A percentile compares a stretch with the other conserved stretches of the same genome.
Evolutionary conservation across 1,140 invertebrate genomes (phyloP).

Genomic region (Zaprionus inermis): DNA sequence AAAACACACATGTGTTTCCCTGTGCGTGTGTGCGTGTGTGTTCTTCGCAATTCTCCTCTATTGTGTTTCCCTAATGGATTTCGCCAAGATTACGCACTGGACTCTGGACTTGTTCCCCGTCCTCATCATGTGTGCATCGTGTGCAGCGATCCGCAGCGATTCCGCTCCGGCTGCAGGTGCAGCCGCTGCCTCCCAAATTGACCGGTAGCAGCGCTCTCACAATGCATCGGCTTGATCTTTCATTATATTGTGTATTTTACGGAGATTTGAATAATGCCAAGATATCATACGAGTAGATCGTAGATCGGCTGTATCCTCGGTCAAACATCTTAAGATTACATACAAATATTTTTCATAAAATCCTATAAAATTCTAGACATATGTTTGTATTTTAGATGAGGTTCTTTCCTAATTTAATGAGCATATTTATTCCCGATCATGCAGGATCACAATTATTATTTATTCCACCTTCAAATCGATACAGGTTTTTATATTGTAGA

Average conservation of each 20-base stretch:
- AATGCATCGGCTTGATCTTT: background rate
- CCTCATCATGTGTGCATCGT: constrained; percentile 11
- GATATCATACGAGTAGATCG: background rate
- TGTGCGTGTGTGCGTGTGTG: constrained; percentile 2
- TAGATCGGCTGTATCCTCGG: background rate
- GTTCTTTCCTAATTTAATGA: background rate
- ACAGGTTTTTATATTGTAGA: no score
- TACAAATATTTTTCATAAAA: background rate
- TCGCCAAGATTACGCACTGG: constrained; percentile 9
- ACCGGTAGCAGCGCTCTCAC: background rate
- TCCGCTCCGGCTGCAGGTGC: background rate
- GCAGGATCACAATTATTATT: no score
- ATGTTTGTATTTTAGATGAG: background rate
- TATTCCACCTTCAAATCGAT: no score
- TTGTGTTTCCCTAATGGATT: constrained; percentile 24
- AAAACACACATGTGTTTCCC: constrained; percentile 5
- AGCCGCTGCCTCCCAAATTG: background rate
- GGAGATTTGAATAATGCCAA: constrained; percentile 1
- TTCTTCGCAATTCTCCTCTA: background rate
- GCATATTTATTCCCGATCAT: no score
- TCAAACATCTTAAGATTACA: background rate
- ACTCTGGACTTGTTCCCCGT: constrained; percentile 19
- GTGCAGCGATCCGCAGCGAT: background rate
- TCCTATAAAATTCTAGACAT: background rate
- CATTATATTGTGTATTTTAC: background rate